Percentiles rank a stretch among this genome's conserved stretches.
Conservation (phyloP, 2,888 invertebrate species). For the Phytoseiulus persimilis region DNA sequence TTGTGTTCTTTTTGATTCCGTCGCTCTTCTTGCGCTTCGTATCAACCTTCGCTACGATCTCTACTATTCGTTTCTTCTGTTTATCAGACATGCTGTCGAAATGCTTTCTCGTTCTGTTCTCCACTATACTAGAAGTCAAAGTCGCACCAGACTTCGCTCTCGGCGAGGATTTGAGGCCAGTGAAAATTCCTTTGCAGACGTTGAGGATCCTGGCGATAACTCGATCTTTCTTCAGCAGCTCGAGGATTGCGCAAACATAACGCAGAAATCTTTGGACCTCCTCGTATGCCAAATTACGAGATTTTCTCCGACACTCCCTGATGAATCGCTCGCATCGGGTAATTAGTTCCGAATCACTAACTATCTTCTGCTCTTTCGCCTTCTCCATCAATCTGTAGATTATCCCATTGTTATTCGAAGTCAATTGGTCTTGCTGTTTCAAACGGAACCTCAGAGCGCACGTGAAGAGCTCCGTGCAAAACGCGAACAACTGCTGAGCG, state of each 20-base stretch:
- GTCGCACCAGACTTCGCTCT: neutral
- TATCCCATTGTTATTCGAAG: neutral
- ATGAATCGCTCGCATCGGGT: neutral
- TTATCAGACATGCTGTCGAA: neutral
- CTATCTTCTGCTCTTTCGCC: neutral
- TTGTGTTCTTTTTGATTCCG: neutral
- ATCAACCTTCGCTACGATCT: neutral
- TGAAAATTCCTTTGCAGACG: conserved; percentile 20
- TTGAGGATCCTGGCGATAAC: neutral
- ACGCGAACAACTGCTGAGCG: neutral
- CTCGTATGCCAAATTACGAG: neutral
- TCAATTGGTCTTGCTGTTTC: neutral
- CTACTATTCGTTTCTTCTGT: neutral
- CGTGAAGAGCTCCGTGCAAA: neutral
- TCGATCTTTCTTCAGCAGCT: neutral
- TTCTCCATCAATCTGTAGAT: neutral
- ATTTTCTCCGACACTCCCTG: neutral
- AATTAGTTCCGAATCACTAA: neutral
- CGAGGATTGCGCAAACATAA: conserved; percentile 12
- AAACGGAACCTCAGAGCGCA: neutral
- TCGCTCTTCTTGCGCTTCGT: neutral
- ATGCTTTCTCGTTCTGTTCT: neutral
- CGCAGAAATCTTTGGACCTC: neutral
- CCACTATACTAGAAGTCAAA: neutral
- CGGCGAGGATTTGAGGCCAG: neutral